Evolutionary conservation across 2,888 invertebrate genomes (phyloP).

Genomic region (Hypomecis atomaria): DNA sequence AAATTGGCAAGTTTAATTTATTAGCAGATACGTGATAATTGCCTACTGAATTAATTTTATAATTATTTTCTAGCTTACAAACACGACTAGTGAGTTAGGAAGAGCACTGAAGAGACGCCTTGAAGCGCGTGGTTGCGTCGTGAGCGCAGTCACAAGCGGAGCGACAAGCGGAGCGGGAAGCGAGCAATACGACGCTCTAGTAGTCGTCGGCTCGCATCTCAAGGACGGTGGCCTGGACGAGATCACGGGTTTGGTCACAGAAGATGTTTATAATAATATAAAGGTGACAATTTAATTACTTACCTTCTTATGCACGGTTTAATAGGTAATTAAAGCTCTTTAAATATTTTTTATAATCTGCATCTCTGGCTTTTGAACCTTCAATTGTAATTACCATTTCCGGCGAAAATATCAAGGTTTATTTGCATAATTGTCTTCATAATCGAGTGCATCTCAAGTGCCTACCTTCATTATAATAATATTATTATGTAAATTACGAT

Average conservation of each 20-base stretch:
- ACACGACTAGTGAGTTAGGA: constrained; percentile 64
- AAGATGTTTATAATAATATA: constrained; percentile 71
- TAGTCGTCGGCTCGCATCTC: constrained; percentile 68
- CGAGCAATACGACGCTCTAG: constrained; percentile 62
- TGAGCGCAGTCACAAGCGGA: constrained; percentile 53
- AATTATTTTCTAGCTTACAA: constrained; percentile 56
- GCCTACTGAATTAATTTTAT: neutral
- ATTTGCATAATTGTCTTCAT: no score
- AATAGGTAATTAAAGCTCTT: no score
- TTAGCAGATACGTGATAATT: constrained; percentile 7
- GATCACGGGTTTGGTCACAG: constrained; percentile 61
- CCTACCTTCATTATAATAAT: no score
- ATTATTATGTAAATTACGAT: no score
- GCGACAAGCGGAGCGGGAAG: constrained; percentile 42
- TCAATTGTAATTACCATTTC: no score
- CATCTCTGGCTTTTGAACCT: no score
- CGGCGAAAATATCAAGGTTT: no score
- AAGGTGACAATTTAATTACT: constrained; percentile 53
- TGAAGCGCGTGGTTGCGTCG: constrained; percentile 62
- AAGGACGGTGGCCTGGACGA: constrained; percentile 58
- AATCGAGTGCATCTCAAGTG: no score
- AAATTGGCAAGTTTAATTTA: neutral
- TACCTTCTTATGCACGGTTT: no score
- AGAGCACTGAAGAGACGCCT: constrained; percentile 61
- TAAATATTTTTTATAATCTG: no score